Base-by-base conservation (phyloP, 2,797 vertebrate species). In the Ammospiza maritima region DNA sequence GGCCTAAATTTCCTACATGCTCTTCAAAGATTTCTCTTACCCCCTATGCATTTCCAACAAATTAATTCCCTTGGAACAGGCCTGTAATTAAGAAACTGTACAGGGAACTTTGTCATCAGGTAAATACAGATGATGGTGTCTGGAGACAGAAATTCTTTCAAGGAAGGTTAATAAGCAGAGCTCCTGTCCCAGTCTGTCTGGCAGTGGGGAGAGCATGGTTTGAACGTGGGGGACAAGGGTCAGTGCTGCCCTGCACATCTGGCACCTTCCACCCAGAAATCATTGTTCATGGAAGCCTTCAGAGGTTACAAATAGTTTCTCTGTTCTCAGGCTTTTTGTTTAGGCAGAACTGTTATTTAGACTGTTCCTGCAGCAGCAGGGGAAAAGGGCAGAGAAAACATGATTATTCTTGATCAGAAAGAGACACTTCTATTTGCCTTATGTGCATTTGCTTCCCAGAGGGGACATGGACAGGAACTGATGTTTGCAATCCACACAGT, bases 71-170 rank as follows among this genome's bases (percentile, higher is more conserved):
- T 96, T 67, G 79, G 92, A 97, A 93, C 67, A 96, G 67, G 66
- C 38, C 80, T 94, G 69, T 96, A 97, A 98, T 97, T 97, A 98
- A 95, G 87, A 96, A 96, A 94, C 79, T 36, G 32, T 97, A 91
- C 81, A 86, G 67, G 90, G 88, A 95, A 96, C 75, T 95, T 96
- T 96, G 90, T 97, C 93, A 79, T 96, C 92, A 95, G 67, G 88
- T 95, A 97, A 96, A 97, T 95, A 91, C 92, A 96, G 96, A 96
- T 96, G 62, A 91, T 73, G 89, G 74, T 97, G 67, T 94, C 96
- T 97, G 62, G 94, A 96, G 96, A 96, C 66, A 92, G 67, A 89
- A 95, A 94, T 90, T 91, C 54, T 96, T 96, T 95, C 85, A 92
- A 67, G 96, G 75, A 96, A 97, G 91, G 94, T 96, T 96, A 97